Evolutionary conservation across 2,113 vertebrate species (phyloP).

Genomic region (Axis porcinus): DNA sequence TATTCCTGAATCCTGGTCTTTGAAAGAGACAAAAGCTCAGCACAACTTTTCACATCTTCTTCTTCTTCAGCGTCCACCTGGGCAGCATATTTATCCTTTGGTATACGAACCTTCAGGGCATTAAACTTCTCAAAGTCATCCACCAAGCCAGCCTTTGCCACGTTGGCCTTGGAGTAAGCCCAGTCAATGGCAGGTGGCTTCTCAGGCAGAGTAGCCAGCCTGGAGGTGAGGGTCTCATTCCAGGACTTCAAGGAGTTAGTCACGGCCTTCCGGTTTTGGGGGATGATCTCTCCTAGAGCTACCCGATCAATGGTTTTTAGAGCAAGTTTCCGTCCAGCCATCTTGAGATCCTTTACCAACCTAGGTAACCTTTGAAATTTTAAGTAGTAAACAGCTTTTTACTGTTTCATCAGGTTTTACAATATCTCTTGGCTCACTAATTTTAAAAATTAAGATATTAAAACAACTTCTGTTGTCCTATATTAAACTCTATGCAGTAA

Average conservation of each 20-base stretch:
- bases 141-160: not conserved
- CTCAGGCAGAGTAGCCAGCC: not conserved
- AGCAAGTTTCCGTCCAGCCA: not conserved
- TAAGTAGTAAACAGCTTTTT: not conserved
- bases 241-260: not conserved
- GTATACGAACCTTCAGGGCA: not conserved
- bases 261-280: accelerated
- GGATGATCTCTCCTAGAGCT: not conserved
- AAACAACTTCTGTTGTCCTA: not conserved
- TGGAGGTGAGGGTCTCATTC: not conserved
- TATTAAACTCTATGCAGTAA: not conserved
- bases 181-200: not conserved
- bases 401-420: not conserved
- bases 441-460: not conserved
- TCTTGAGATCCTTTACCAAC: not conserved
- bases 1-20: not conserved
- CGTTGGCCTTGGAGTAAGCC: not conserved
- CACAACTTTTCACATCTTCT: not conserved
- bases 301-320: not conserved
- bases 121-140: not conserved
- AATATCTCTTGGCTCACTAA: not conserved
- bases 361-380: not conserved
- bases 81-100: not conserved
- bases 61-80: not conserved
- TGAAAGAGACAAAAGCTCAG: not conserved